Evolutionary conservation across 1,140 invertebrate species (phyloP), one percentile per base, ranked within the genome.

Genomic region (Pseudomyrmex concolor): DNA sequence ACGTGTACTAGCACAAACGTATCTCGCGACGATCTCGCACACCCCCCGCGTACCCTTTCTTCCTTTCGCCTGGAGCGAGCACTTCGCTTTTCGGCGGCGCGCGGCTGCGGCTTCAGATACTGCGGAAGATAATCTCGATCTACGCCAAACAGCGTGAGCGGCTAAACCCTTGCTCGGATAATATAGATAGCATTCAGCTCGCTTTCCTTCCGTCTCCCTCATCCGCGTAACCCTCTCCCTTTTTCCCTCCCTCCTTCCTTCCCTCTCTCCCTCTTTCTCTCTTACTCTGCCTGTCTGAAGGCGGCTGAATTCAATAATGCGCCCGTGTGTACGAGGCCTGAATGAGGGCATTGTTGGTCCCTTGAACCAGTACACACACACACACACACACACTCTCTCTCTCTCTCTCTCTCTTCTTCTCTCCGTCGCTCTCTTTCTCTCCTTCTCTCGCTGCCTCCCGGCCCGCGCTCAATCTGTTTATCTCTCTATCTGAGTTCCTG

Each of bases 101-200:
- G 66, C 74, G 82, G 87, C 76, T 73, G 55, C 60, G 71, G 87
- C 71, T 73, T 84, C 90, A 91, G 92, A 93, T 94, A 93, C 87
- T 68, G 83, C 76, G 54, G 77, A 88, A 92, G 91, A 94, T 94
- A 92, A 94, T 94, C 93, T 93, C 91, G 89, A 94, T 94, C 92
- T 94, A 93, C 89, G 91, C 92, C 92, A 92, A 94, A 92, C 93
- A 93, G 89, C 91, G 86, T 84, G 86, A 89, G 76, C 89, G 89
- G 88, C 87, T 89, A 91, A 91, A 92, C 90, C 91, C 91, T 88
- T 87, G 80, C 85, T 91, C 91, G 91, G 92, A 94, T 93, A 93
- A 94, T 93, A 92, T 92, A 94, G 94, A 94, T 94, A 94, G 90
- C 92, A 94, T 94, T 94, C 91, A 94, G 81, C 83, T 62, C 70